Evolutionary conservation across 2,113 vertebrate species (phyloP).

Genomic region (Halcyon senegalensis): DNA sequence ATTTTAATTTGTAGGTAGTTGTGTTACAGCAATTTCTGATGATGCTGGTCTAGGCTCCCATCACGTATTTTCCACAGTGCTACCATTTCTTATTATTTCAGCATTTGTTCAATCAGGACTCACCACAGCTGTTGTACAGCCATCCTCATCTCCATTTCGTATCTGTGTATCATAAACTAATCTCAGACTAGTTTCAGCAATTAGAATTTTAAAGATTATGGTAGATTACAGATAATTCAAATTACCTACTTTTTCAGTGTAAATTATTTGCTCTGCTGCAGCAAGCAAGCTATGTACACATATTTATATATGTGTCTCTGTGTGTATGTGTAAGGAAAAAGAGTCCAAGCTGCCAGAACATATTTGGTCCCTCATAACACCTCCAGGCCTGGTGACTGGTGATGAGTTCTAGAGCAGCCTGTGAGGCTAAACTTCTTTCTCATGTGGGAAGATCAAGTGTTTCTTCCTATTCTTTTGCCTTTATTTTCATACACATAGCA

Average conservation of each 20-base stretch:
- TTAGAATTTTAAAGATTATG: background rate
- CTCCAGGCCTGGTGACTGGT: background rate
- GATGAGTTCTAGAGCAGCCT: background rate
- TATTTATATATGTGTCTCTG: background rate
- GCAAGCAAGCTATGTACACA: background rate
- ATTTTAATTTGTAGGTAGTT: background rate
- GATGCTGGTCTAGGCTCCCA: background rate
- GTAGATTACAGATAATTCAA: background rate
- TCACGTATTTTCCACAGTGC: rapidly evolving
- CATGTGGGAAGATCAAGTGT: background rate
- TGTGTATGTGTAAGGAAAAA: background rate
- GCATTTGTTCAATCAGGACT: background rate
- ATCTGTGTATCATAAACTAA: background rate
- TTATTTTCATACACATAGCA: background rate
- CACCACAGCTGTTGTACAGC: background rate
- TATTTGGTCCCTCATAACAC: background rate
- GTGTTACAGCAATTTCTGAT: background rate
- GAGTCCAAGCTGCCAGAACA: background rate
- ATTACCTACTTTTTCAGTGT: background rate
- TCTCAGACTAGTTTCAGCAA: background rate
- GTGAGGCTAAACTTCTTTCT: background rate
- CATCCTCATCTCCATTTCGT: background rate
- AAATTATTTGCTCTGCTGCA: background rate
- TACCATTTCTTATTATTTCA: background rate
- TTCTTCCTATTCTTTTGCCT: background rate